A percentile compares a stretch with the other conserved stretches of the same genome.
phyloP scores from a whole-genome alignment of 2,797 vertebrate genomes.

The Oreochromis grahami region DNA sequence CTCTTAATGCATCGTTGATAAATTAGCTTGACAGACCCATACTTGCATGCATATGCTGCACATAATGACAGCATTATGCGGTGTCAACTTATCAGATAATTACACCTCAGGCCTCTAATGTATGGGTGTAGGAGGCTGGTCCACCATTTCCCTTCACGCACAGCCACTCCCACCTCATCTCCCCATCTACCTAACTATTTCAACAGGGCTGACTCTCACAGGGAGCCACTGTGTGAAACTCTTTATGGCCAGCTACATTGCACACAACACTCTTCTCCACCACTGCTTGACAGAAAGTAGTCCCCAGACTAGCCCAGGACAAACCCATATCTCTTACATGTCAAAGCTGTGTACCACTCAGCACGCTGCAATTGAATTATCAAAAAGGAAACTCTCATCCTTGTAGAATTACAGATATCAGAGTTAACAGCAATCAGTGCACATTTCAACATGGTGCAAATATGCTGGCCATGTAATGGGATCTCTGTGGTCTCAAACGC shows the following conservation, averaged over 20 bases:
- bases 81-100: neutral
- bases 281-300: neutral
- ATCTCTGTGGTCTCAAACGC: slow-evolving; percentile 38
- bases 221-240: neutral
- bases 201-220: neutral
- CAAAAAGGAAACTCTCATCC: slow-evolving; percentile 52
- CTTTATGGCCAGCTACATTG: neutral
- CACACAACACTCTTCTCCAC: neutral
- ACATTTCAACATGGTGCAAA: slow-evolving; percentile 28
- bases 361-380: slow-evolving; percentile 37
- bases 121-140: neutral
- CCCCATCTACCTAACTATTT: neutral
- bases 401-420: slow-evolving; percentile 40
- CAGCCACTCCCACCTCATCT: neutral
- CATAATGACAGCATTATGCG: neutral
- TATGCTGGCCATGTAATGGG: slow-evolving; percentile 41
- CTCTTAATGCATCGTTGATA: neutral
- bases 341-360: slow-evolving; percentile 42
- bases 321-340: neutral
- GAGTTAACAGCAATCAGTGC: slow-evolving; percentile 39
- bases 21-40: neutral
- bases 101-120: slow-evolving; percentile 19
- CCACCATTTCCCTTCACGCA: slow-evolving; percentile 1
- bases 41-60: neutral
- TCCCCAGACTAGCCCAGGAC: slow-evolving; percentile 2